These are phyloP conservation scores for Hydrotaea diabolus DNA, from an alignment of 2,888 invertebrate genomes.

Conservation along the genomic window DNA sequence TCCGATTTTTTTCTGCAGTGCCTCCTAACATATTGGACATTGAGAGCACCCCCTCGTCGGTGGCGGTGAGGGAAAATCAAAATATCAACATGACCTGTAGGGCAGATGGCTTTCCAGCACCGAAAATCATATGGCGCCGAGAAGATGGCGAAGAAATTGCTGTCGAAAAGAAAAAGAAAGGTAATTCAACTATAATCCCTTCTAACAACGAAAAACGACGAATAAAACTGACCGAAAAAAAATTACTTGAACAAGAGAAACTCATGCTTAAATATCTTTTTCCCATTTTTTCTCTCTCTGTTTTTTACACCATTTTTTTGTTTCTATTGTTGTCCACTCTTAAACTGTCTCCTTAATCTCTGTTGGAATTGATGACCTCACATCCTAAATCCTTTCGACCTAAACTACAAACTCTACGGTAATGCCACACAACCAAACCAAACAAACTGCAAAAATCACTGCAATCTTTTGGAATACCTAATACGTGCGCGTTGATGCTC, in stretches of 20 bases:
- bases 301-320: not conserved
- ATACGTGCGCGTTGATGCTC: not conserved
- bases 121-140: conserved; percentile 95
- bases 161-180: conserved; percentile 92
- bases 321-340: conserved; percentile 18
- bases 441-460: conserved; percentile 44
- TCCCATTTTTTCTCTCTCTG: conserved; percentile 16
- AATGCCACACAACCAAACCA: conserved; percentile 46
- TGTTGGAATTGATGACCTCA: conserved; percentile 66
- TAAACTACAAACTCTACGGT: conserved; percentile 61
- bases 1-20: conserved; percentile 83
- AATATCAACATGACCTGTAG: conserved; percentile 95
- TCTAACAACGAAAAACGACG: not conserved
- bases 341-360: conserved; percentile 66
- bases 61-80: conserved; percentile 95
- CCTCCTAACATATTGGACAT: conserved; percentile 96
- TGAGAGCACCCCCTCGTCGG: conserved; percentile 94
- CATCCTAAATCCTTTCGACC: conserved; percentile 62
- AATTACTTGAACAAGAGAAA: not conserved
- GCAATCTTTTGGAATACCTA: conserved; percentile 45
- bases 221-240: conserved; percentile 21
- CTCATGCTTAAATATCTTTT: conserved; percentile 1
- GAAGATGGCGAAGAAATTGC: conserved; percentile 94
- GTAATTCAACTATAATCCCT: conserved; percentile 81
- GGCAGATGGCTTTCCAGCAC: conserved; percentile 94